phyloP scores from a whole-genome alignment of 2,888 invertebrate genomes.

The Eurytoma californica region DNA sequence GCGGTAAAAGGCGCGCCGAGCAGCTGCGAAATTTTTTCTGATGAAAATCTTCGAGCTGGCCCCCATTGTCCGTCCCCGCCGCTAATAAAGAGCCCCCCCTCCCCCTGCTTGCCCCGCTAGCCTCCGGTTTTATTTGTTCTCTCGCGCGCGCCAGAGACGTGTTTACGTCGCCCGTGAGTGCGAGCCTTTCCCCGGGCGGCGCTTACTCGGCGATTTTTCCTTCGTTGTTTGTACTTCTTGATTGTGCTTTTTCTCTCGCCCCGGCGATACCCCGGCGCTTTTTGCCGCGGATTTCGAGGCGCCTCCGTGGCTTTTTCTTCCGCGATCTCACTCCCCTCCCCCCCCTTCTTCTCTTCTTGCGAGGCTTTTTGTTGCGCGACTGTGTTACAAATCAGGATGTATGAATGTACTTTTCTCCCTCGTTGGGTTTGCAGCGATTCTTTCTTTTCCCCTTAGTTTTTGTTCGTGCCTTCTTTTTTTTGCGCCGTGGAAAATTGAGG shows the following conservation, averaged over 20 bases:
- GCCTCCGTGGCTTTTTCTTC: neutral
- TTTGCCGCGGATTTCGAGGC: neutral
- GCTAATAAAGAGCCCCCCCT: neutral
- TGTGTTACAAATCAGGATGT: neutral
- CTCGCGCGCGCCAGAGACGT: too few relatives aligned
- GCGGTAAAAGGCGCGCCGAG: too few relatives aligned
- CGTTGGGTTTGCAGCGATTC: neutral
- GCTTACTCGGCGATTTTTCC: neutral
- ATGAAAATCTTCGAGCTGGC: neutral
- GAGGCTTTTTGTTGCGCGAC: neutral
- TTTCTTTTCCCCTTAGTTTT: too few relatives aligned
- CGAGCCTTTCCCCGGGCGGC: neutral
- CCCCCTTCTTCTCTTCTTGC: neutral
- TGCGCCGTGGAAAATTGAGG: too few relatives aligned
- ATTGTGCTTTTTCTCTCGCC: neutral
- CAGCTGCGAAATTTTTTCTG: too few relatives aligned
- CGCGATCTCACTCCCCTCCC: neutral
- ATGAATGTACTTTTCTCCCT: slow-evolving; percentile 8
- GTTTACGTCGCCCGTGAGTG: too few relatives aligned
- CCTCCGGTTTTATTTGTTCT: too few relatives aligned
- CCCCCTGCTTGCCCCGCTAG: too few relatives aligned
- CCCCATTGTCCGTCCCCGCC: slow-evolving; percentile 15
- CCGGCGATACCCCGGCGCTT: neutral
- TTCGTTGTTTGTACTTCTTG: neutral
- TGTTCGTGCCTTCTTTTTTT: too few relatives aligned